These are phyloP conservation scores for Pelecanoides urinatrix DNA, from an alignment of 2,113 vertebrate species.

Conservation along the genomic window DNA sequence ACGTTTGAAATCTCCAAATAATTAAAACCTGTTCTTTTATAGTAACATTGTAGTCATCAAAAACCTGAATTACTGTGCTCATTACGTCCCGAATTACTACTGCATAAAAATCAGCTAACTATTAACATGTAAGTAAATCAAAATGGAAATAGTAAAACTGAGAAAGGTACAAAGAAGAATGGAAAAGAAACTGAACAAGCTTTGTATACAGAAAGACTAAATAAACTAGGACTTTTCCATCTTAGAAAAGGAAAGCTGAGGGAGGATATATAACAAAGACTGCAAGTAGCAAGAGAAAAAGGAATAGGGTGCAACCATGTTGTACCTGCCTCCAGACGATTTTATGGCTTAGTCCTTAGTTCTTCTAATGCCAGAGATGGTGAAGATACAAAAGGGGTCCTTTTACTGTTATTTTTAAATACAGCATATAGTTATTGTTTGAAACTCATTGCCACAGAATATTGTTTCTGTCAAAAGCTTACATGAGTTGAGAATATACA, in stretches of 20 bases:
- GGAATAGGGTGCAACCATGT: not conserved
- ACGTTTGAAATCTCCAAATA: slow-evolving; percentile 38
- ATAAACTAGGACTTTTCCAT: not conserved
- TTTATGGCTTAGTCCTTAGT: not conserved
- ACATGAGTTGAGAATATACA: not conserved
- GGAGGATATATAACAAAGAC: not conserved
- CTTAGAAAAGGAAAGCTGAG: not conserved
- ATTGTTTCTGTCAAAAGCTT: not conserved
- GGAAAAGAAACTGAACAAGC: not conserved
- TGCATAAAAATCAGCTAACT: slow-evolving; percentile 35
- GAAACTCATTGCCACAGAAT: not conserved
- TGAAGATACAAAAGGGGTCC: not conserved
- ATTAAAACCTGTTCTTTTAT: slow-evolving; percentile 18
- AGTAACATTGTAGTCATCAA: slow-evolving; percentile 40
- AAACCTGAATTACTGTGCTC: slow-evolving; percentile 1
- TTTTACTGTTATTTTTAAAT: not conserved
- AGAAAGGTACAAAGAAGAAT: not conserved
- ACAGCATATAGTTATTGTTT: not conserved
- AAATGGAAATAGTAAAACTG: not conserved
- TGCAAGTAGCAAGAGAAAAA: not conserved
- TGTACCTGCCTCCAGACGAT: not conserved
- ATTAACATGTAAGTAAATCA: not conserved
- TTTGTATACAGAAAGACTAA: not conserved
- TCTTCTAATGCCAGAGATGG: not conserved
- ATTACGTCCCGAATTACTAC: slow-evolving; percentile 14